Conservation (phyloP, 2,797 vertebrate species). For the Pterois miles region DNA sequence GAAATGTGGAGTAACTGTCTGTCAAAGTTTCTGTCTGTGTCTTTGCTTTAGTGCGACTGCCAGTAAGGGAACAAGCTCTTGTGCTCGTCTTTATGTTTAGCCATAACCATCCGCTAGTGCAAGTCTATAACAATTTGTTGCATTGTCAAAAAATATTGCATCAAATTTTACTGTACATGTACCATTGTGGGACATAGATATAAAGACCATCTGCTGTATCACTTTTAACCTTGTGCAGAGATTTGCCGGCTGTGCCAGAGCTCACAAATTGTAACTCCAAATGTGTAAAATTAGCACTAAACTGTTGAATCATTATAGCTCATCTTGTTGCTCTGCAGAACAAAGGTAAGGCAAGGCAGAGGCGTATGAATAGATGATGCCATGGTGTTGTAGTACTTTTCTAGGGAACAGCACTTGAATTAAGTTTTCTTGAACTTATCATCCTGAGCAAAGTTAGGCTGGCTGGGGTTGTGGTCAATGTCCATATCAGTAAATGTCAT, state of each 20-base stretch:
- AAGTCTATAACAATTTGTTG: conserved; percentile 7
- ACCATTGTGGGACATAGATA: not conserved
- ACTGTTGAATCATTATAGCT: not conserved
- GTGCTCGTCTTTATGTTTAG: not conserved
- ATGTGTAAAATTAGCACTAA: not conserved
- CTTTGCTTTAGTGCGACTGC: not conserved
- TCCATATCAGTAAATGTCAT: conserved; percentile 1
- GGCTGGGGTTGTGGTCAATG: not conserved
- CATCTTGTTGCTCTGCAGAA: not conserved
- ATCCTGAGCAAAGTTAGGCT: not conserved
- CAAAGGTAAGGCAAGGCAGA: not conserved
- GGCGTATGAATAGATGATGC: not conserved
- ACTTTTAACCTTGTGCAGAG: not conserved
- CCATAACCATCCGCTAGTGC: not conserved
- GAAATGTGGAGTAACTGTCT: conserved; percentile 8
- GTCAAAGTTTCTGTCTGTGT: not conserved
- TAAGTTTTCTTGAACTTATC: not conserved
- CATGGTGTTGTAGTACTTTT: not conserved
- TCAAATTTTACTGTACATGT: not conserved
- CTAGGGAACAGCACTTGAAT: not conserved
- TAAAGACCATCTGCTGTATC: not conserved
- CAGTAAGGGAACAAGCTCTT: not conserved
- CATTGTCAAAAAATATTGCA: not conserved
- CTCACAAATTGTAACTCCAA: not conserved
- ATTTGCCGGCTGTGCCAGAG: not conserved